A percentile compares a stretch with the other conserved stretches of the same genome.
Evolutionary conservation across 2,113 vertebrate species (phyloP).

Genomic region (Asarcornis scutulata): DNA sequence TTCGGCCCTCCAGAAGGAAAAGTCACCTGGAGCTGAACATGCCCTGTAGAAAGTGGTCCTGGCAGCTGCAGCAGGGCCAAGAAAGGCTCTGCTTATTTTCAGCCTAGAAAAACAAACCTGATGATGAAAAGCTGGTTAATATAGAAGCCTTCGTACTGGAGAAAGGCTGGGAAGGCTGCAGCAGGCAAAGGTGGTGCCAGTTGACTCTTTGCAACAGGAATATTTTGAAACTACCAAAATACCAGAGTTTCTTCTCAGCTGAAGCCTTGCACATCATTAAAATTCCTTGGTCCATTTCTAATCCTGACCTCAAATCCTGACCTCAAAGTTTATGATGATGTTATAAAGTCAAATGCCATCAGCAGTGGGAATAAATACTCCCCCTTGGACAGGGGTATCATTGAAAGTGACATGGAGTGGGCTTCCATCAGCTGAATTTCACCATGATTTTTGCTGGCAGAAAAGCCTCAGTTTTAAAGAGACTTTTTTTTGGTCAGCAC

Average conservation of each 20-base stretch:
- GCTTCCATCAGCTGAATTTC: background rate
- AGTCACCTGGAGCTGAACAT: background rate
- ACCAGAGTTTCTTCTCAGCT: background rate
- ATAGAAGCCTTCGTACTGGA: background rate
- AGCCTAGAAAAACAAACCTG: background rate
- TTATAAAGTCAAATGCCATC: constrained; percentile 43
- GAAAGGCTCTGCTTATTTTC: background rate
- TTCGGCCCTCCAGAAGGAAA: background rate
- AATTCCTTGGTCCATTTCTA: background rate
- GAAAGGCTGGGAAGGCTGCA: background rate
- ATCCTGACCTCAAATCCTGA: constrained; percentile 10
- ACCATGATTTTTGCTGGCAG: background rate
- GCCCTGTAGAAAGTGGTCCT: background rate
- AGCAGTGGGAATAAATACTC: background rate
- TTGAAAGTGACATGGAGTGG: background rate
- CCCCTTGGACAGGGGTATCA: background rate
- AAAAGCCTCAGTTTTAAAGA: background rate
- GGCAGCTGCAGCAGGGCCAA: background rate
- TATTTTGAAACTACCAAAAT: background rate
- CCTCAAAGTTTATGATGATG: background rate
- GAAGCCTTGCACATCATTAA: background rate
- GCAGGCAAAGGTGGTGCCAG: background rate
- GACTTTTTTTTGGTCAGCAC: background rate
- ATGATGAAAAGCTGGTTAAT: background rate
- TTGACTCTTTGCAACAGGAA: background rate